These are phyloP conservation scores for Sarcophaga carnaria DNA, from an alignment of 2,888 invertebrate species.

Conservation along the genomic window DNA sequence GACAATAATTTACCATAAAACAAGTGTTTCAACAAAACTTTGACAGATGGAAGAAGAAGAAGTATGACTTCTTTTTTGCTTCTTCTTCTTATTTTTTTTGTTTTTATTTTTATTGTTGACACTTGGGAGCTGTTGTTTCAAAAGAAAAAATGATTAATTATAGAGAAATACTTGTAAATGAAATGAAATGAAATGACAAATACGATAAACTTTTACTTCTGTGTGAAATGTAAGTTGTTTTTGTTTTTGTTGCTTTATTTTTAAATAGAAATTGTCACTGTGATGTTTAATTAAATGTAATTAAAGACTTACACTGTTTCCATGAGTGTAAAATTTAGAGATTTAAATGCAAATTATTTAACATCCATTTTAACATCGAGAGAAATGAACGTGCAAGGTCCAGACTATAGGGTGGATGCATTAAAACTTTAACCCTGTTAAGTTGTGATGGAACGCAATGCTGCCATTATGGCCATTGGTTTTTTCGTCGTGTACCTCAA, in stretches of 20 bases:
- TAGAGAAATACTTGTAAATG: not conserved
- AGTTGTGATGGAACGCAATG: too few relatives aligned
- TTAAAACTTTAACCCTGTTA: too few relatives aligned
- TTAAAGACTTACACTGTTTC: not conserved
- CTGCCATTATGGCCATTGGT: too few relatives aligned
- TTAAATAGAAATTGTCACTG: not conserved
- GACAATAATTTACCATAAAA: conserved; percentile 51
- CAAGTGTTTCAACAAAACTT: conserved; percentile 44
- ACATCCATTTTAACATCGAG: too few relatives aligned
- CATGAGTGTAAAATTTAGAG: not conserved
- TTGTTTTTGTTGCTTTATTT: not conserved
- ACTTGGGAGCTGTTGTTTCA: conserved; percentile 20
- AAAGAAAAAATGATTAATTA: conserved; percentile 44
- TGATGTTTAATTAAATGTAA: not conserved
- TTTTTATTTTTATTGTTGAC: conserved; percentile 14
- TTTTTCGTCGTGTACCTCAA: too few relatives aligned
- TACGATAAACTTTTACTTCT: not conserved
- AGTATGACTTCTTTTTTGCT: not conserved
- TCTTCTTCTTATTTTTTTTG: not conserved
- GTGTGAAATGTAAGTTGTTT: not conserved
- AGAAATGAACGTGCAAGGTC: too few relatives aligned
- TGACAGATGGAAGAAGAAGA: conserved; percentile 11
- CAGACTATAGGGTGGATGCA: too few relatives aligned
- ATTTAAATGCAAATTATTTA: too few relatives aligned
- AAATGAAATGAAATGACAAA: not conserved